phyloP scores from a whole-genome alignment of 2,113 vertebrate genomes.

The Calypte anna region DNA sequence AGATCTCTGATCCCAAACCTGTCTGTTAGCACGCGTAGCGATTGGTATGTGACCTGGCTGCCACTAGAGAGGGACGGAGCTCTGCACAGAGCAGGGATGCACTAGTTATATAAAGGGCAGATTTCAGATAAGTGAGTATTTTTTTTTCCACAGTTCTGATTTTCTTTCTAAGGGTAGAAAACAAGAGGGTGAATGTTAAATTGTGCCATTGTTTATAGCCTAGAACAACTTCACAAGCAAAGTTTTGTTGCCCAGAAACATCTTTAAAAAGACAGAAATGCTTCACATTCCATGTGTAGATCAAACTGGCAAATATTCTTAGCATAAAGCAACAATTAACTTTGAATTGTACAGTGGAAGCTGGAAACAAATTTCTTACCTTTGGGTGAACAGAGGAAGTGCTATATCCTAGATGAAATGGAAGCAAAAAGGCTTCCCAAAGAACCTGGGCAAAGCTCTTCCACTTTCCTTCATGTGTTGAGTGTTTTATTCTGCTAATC shows the following conservation, averaged over 20 bases:
- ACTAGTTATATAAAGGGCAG: background rate
- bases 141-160: background rate
- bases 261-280: background rate
- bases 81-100: background rate
- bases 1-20: background rate
- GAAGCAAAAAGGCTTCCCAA: background rate
- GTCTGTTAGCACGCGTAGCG: background rate
- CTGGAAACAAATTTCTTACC: background rate
- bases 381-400: background rate
- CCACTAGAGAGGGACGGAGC: constrained; percentile 37
- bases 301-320: background rate
- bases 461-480: background rate
- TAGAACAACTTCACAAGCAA: background rate
- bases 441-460: background rate
- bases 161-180: background rate
- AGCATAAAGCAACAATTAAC: background rate
- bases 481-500: background rate
- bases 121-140: background rate
- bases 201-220: background rate
- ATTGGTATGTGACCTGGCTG: constrained; percentile 9
- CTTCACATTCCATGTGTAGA: background rate
- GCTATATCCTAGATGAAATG: background rate
- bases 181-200: background rate
- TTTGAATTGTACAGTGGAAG: background rate
- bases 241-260: background rate